phyloP scores from a whole-genome alignment of 2,888 invertebrate genomes.

The Cephonodes hylas region DNA sequence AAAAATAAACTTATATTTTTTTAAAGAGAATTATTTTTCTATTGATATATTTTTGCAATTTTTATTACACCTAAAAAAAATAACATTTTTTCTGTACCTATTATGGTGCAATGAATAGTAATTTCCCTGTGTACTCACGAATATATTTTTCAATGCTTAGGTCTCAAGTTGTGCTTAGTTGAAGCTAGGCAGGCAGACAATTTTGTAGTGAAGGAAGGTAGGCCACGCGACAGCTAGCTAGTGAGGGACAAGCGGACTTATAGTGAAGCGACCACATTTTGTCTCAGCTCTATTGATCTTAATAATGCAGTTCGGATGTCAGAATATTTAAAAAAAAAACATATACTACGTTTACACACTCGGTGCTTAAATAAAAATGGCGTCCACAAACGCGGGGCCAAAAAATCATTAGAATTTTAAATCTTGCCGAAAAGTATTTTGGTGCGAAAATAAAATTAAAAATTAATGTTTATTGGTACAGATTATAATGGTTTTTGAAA shows the following conservation, averaged over 20 bases:
- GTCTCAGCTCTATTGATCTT: conserved; percentile 3
- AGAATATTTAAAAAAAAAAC: neutral
- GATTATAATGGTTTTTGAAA: neutral
- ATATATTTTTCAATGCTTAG: conserved; percentile 74
- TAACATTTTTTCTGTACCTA: neutral
- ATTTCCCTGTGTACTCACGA: conserved; percentile 42
- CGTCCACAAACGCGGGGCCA: neutral
- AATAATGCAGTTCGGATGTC: neutral
- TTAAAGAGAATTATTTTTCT: neutral
- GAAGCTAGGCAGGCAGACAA: conserved; percentile 77
- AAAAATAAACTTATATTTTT: neutral
- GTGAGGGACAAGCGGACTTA: conserved; percentile 72
- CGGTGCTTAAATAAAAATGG: neutral
- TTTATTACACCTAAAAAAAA: neutral
- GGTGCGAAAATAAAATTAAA: neutral
- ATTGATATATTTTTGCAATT: neutral
- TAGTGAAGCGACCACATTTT: conserved; percentile 50
- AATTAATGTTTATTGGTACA: neutral
- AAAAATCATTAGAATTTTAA: neutral
- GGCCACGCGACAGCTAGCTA: conserved; percentile 69
- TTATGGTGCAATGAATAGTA: neutral
- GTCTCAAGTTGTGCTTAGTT: conserved; percentile 76
- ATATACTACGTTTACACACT: neutral
- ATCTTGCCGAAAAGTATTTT: neutral
- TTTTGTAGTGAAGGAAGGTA: conserved; percentile 67